A percentile compares a stretch with the other conserved stretches of the same genome.
Evolutionary conservation across 2,888 invertebrate species (phyloP).

Genomic region (Brachyopa scutellaris): DNA sequence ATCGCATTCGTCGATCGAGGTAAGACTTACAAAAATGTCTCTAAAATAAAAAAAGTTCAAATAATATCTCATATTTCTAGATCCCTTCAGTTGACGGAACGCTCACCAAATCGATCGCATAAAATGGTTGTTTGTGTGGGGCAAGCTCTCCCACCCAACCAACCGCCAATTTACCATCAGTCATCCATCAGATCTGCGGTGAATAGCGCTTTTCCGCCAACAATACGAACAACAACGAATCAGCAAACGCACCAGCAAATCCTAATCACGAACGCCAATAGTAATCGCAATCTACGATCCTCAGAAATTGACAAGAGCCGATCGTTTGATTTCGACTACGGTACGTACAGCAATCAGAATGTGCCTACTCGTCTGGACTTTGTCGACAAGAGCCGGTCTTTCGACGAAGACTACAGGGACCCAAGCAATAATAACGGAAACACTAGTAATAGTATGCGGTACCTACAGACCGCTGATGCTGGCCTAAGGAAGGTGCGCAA

Average conservation of each 20-base stretch:
- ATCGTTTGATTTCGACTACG: slow-evolving; percentile 81
- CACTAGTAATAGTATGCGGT: slow-evolving; percentile 74
- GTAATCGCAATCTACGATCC: slow-evolving; percentile 59
- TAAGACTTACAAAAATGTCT: slow-evolving; percentile 72
- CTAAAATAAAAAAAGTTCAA: too few species aligned
- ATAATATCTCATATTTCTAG: slow-evolving; percentile 76
- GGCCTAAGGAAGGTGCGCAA: slow-evolving; percentile 73
- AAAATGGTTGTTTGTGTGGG: slow-evolving; percentile 79
- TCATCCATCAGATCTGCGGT: slow-evolving; percentile 66
- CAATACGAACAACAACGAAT: slow-evolving; percentile 76
- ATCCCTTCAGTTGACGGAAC: slow-evolving; percentile 86
- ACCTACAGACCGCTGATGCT: slow-evolving; percentile 74
- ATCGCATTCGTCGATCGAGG: slow-evolving; percentile 81
- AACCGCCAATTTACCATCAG: slow-evolving; percentile 74
- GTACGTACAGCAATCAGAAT: slow-evolving; percentile 78
- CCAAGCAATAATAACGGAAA: slow-evolving; percentile 76
- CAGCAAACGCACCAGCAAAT: slow-evolving; percentile 75
- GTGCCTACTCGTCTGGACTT: slow-evolving; percentile 78
- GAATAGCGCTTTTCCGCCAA: slow-evolving; percentile 77
- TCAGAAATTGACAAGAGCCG: slow-evolving; percentile 80
- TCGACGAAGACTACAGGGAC: slow-evolving; percentile 81
- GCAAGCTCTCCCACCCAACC: slow-evolving; percentile 65
- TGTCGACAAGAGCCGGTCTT: slow-evolving; percentile 80
- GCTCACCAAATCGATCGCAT: slow-evolving; percentile 82
- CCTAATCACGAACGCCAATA: slow-evolving; percentile 73